Evolutionary conservation across 2,797 vertebrate species (phyloP).

Genomic region (Borostomias antarcticus): DNA sequence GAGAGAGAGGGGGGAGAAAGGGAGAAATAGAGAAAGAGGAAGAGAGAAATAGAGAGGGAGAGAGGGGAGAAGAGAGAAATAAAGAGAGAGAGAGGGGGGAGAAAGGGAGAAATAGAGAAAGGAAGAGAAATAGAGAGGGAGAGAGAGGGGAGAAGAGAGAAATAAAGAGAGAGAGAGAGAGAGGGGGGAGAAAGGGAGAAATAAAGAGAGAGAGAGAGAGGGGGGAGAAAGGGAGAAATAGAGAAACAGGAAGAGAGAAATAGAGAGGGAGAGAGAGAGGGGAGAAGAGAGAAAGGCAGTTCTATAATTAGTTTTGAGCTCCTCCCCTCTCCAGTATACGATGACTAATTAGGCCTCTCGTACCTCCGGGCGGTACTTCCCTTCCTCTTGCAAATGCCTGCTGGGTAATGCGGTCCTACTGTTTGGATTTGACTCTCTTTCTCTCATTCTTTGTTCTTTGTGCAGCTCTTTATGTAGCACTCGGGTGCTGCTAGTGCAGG

Average conservation of each 20-base stretch:
- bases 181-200: too few relatives aligned
- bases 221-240: neutral
- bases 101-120: constrained; percentile 23
- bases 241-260: too few relatives aligned
- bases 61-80: constrained; percentile 22
- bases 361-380: constrained; percentile 33
- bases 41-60: neutral
- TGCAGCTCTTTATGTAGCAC: neutral
- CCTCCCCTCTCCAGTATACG: constrained; percentile 36
- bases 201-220: neutral
- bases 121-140: neutral
- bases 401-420: constrained; percentile 32
- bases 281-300: constrained; percentile 39
- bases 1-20: too few relatives aligned
- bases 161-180: too few relatives aligned
- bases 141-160: neutral
- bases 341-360: constrained; percentile 54
- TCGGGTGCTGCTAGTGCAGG: too few relatives aligned
- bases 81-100: neutral
- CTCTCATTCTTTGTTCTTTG: neutral
- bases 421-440: constrained; percentile 12
- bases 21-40: constrained; percentile 44
- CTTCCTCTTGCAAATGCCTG: constrained; percentile 25
- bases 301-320: constrained; percentile 74
- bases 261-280: constrained; percentile 52